These are phyloP conservation scores for Hapalemur alaotrensis DNA, from an alignment of 2,797 vertebrate species.

Conservation along the genomic window DNA sequence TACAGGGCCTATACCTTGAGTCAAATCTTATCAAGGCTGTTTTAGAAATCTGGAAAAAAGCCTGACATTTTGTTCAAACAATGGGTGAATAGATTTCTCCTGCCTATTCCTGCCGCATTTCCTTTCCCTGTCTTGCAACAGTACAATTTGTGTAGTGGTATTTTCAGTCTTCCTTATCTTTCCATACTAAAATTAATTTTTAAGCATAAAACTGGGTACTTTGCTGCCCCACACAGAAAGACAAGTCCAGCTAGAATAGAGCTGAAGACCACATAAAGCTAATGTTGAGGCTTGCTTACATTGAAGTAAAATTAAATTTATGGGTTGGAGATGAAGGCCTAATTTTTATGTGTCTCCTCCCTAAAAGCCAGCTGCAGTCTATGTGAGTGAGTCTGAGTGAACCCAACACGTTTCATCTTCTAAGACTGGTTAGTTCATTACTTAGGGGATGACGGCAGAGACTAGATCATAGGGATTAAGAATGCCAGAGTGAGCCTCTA, in stretches of 20 bases:
- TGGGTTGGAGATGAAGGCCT: slow-evolving; percentile 66
- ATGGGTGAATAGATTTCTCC: slow-evolving; percentile 78
- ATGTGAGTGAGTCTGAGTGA: background rate
- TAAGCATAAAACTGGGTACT: slow-evolving; percentile 66
- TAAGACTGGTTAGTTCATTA: background rate
- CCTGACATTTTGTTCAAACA: slow-evolving; percentile 82
- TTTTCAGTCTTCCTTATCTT: slow-evolving; percentile 78
- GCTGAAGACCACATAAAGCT: slow-evolving; percentile 54
- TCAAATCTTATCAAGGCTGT: slow-evolving; percentile 75
- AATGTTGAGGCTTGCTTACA: slow-evolving; percentile 59
- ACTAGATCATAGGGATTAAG: background rate
- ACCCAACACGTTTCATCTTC: background rate
- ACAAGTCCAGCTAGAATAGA: slow-evolving; percentile 55
- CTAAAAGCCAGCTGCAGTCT: slow-evolving; percentile 55
- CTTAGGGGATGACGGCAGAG: background rate
- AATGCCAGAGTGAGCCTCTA: background rate
- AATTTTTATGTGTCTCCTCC: slow-evolving; percentile 18
- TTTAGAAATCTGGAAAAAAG: slow-evolving; percentile 80
- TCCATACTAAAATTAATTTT: slow-evolving; percentile 79
- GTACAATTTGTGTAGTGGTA: slow-evolving; percentile 70
- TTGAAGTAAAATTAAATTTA: slow-evolving; percentile 74
- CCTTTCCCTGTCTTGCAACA: slow-evolving; percentile 73
- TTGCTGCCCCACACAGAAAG: slow-evolving; percentile 51
- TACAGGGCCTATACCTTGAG: slow-evolving; percentile 66
- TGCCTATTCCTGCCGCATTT: slow-evolving; percentile 51